Percentiles rank a stretch among this genome's conserved stretches.
Evolutionary conservation across 2,888 invertebrate genomes (phyloP).

Genomic region (Callosobruchus maculatus): DNA sequence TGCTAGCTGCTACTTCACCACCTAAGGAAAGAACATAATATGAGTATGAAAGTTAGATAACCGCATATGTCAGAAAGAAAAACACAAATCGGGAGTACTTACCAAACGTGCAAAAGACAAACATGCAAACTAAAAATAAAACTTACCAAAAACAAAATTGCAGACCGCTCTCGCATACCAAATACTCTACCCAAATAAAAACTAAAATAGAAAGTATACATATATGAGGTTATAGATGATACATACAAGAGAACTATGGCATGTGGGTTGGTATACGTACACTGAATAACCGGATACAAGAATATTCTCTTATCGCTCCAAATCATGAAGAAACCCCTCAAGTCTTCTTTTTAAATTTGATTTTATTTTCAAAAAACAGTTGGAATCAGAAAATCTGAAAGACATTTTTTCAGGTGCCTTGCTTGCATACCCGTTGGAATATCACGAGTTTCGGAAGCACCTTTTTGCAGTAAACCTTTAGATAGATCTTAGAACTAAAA

Average conservation of each 20-base stretch:
- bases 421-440: no score
- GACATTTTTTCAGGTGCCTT: no score
- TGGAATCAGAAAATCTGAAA: no score
- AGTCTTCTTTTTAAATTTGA: no score
- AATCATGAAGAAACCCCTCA: no score
- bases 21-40: conserved; percentile 5
- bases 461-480: no score
- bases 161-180: conserved; percentile 3
- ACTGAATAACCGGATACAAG: no score
- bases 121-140: conserved; percentile 29
- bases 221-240: conserved; percentile 3
- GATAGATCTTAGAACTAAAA: no score
- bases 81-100: conserved; percentile 10
- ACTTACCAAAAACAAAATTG: conserved; percentile 26
- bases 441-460: no score
- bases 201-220: conserved; percentile 6
- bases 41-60: background rate
- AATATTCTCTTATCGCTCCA: no score
- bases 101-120: conserved; percentile 24
- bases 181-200: conserved; percentile 9
- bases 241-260: background rate
- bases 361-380: no score
- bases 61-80: conserved; percentile 1
- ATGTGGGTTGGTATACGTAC: no score
- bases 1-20: conserved; percentile 1